Conservation (phyloP, 2,888 invertebrate species). For the Chaetogeoica ovagalla region DNA sequence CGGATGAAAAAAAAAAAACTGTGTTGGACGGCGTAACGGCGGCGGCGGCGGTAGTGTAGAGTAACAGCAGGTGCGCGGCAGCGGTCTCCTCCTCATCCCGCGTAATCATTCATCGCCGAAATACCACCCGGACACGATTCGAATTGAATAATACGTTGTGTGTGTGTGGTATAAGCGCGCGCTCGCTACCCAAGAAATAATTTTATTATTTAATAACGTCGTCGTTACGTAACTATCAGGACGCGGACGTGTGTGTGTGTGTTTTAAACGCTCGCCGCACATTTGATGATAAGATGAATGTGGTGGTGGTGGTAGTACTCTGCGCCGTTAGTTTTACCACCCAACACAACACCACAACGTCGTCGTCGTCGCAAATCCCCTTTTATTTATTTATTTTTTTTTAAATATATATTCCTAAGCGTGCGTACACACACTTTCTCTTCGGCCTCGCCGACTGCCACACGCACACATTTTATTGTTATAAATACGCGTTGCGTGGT, state of each 20-base stretch:
- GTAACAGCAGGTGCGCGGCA: too few relatives aligned
- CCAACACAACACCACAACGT: constrained; percentile 4
- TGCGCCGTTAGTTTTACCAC: background rate
- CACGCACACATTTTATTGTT: too few relatives aligned
- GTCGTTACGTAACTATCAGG: constrained; percentile 20
- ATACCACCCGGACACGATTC: background rate
- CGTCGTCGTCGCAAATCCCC: constrained; percentile 18
- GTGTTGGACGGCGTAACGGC: background rate
- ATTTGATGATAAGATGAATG: too few relatives aligned
- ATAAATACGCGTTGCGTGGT: too few relatives aligned
- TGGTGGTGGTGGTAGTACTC: too few relatives aligned
- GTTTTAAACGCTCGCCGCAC: background rate
- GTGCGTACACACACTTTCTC: constrained; percentile 46
- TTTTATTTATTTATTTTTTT: background rate
- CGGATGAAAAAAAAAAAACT: background rate
- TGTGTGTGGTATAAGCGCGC: background rate
- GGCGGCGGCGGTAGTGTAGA: background rate
- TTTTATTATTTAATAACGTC: too few relatives aligned
- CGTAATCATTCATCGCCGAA: background rate
- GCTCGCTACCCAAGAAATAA: background rate
- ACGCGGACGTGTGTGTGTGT: constrained; percentile 2
- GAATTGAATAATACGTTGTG: background rate
- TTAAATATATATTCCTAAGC: constrained; percentile 19
- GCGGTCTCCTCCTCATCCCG: background rate
- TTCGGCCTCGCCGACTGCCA: background rate